phyloP scores from a whole-genome alignment of 2,797 vertebrate species.

The Mormyrus hasselquistii region DNA sequence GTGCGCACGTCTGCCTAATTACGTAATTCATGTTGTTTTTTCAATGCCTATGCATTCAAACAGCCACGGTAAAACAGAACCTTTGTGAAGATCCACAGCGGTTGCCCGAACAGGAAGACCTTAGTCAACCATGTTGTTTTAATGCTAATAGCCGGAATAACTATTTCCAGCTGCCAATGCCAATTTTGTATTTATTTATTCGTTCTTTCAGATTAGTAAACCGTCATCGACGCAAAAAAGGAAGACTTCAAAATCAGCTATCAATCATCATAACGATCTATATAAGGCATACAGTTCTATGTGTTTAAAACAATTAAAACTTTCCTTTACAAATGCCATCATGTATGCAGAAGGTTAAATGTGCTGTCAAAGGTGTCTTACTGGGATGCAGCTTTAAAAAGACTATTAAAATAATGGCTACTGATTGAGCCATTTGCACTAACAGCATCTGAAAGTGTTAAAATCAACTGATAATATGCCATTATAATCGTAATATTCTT shows the following conservation, averaged over 20 bases:
- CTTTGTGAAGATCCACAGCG: constrained; percentile 17
- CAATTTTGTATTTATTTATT: neutral
- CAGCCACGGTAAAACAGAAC: neutral
- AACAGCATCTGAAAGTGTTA: constrained; percentile 10
- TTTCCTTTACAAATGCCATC: neutral
- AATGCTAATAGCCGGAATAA: neutral
- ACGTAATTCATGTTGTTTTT: neutral
- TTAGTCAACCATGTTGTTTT: neutral
- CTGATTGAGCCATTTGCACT: constrained; percentile 6
- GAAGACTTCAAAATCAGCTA: neutral
- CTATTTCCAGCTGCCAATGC: neutral
- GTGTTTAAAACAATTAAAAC: neutral
- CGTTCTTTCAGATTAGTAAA: neutral
- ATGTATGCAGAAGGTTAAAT: neutral
- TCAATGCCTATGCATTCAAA: neutral
- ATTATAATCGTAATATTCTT: constrained; percentile 7
- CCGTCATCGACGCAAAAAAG: neutral
- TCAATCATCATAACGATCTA: neutral
- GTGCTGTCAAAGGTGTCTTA: neutral
- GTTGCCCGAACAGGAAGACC: neutral
- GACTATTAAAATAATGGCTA: neutral
- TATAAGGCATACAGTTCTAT: neutral
- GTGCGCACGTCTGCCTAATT: neutral
- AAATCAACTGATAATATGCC: constrained; percentile 7
- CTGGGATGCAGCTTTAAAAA: neutral